phyloP scores from a whole-genome alignment of 2,888 invertebrate genomes.

The Myathropa florea region DNA sequence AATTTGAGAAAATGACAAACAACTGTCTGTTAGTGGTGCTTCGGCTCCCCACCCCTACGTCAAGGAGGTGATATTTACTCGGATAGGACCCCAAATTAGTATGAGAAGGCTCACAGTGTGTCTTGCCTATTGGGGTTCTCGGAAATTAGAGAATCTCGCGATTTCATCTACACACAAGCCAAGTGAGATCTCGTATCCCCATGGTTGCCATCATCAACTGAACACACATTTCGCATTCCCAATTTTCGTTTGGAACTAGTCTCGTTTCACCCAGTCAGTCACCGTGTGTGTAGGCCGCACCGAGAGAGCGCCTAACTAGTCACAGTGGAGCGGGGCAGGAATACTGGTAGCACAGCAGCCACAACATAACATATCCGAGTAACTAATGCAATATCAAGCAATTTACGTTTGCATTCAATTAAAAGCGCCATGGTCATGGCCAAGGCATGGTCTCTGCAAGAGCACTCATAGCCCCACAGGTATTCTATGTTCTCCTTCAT shows the following conservation, averaged over 20 bases:
- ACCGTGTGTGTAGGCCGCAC: constrained; percentile 27
- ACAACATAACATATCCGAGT: constrained; percentile 55
- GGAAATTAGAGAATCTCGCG: constrained; percentile 57
- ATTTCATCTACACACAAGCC: constrained; percentile 43
- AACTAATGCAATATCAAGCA: constrained; percentile 66
- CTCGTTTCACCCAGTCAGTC: constrained; percentile 37
- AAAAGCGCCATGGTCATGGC: constrained; percentile 46
- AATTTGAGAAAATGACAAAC: constrained; percentile 70
- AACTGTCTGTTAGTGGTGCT: constrained; percentile 49
- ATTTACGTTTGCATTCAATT: constrained; percentile 70
- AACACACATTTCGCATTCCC: constrained; percentile 66
- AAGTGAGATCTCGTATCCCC: constrained; percentile 48
- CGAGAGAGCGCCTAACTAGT: constrained; percentile 5
- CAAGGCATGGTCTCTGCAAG: background rate
- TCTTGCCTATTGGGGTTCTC: constrained; percentile 28
- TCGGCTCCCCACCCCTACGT: background rate
- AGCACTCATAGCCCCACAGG: background rate
- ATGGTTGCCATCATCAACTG: constrained; percentile 22
- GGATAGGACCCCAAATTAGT: constrained; percentile 56
- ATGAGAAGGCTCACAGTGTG: constrained; percentile 36
- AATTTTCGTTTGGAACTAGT: constrained; percentile 60
- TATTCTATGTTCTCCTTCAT: background rate
- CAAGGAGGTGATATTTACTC: constrained; percentile 22
- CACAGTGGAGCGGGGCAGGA: background rate
- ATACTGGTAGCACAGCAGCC: constrained; percentile 51